Conservation (phyloP, 2,113 vertebrate species). For the Sylvilagus bachmani region DNA sequence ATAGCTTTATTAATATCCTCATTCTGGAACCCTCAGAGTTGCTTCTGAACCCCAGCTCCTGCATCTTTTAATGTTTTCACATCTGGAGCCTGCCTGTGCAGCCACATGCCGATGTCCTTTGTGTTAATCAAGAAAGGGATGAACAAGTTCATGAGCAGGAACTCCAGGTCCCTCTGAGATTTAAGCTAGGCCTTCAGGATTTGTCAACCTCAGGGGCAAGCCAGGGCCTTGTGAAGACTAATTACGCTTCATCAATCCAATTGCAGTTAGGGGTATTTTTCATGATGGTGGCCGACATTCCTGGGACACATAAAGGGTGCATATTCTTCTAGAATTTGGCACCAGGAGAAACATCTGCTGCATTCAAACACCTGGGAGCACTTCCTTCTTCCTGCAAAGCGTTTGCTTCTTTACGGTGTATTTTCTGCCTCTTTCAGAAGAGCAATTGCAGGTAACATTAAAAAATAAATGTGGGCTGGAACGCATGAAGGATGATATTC, state of each 20-base stretch:
- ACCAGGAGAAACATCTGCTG: slow-evolving; percentile 1
- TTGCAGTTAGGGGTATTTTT: background rate
- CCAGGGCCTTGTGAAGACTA: background rate
- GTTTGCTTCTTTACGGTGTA: background rate
- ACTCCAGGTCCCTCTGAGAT: slow-evolving; percentile 1
- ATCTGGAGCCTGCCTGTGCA: background rate
- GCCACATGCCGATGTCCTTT: background rate
- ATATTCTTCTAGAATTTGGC: background rate
- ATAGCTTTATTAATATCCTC: background rate
- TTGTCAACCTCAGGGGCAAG: background rate
- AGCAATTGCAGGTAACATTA: background rate
- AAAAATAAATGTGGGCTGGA: slow-evolving; percentile 36
- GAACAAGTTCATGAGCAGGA: background rate
- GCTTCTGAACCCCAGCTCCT: background rate
- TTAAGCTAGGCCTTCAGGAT: background rate
- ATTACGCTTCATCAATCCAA: background rate
- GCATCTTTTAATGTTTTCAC: background rate
- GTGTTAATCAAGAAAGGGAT: background rate
- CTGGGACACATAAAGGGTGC: background rate
- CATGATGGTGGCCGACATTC: background rate
- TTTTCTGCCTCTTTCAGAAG: slow-evolving; percentile 22
- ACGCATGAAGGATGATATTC: slow-evolving; percentile 22
- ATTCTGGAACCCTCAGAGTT: background rate
- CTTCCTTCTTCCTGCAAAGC: slow-evolving; percentile 25
- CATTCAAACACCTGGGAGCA: background rate